Base-by-base conservation (phyloP, 2,113 vertebrate genomes). In the Poecile atricapillus region DNA sequence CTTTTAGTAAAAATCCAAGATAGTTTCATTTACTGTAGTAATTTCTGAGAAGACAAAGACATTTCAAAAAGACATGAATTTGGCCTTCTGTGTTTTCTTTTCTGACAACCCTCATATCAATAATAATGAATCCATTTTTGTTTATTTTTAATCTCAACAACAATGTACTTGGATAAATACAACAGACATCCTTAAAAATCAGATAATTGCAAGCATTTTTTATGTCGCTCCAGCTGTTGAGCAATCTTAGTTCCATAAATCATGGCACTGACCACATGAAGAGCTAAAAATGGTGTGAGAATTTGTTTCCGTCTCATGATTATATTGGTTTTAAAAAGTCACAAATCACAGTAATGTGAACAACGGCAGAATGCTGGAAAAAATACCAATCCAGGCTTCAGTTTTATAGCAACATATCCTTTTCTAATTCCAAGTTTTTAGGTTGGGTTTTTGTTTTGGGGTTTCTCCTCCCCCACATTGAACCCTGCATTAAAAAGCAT, bases 231-330 rank as follows among this genome's bases (percentile, higher is more conserved):
- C 80, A 93, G 49, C 52, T 85, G 39, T 62, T 85, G 44, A 83
- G 63, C 58, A 95, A 91, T 69, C 27, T 76, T 59, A 74, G 30
- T 43, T 85, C 70, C 53, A 50, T 41, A 89, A 91, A 15, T 85
- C 58, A 65, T 43, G 37, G 37, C 10, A 49, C 16, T 91, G 67
- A 79, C 43, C 33, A 76, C 33, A 64, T n/a, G 37, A 93, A 80
- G 50, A 91, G 43, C 78, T 88, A 94, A 83, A 94, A 91, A 85
- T 47, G 50, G 59, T 77, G 59, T 80, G 75, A 91, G 60, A 88
- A 91, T 63, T 73, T 87, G 20, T 79, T 91, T 69, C 33, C 2
- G 5, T 74, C 63, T 94, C 46, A 67, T 17, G 7, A 80, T 83
- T 75, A 30, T 1, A 2, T 18, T 83, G 3, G 13, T 64, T 95